Conservation (phyloP, 2,888 invertebrate genomes). For the Polydrusus tereticollis region DNA sequence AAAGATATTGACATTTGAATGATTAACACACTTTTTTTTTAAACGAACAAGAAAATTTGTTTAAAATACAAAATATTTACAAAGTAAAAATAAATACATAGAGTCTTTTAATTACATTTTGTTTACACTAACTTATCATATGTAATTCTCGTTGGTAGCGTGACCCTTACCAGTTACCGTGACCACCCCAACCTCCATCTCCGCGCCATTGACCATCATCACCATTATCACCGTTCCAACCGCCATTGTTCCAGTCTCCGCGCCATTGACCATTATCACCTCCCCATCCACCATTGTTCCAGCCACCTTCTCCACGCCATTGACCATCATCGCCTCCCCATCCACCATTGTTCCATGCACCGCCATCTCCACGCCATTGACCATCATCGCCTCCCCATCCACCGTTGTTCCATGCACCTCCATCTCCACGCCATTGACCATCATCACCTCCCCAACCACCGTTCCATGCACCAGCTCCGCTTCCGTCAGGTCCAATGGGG, state of each 20-base stretch:
- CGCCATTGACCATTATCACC: slow-evolving; percentile 44
- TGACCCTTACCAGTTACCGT: slow-evolving; percentile 32
- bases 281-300: no score
- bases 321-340: slow-evolving; percentile 45
- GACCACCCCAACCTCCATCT: slow-evolving; percentile 41
- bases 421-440: slow-evolving; percentile 39
- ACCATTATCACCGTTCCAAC: slow-evolving; percentile 39
- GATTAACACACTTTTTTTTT: no score
- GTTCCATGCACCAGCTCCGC: slow-evolving; percentile 29
- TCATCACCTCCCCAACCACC: slow-evolving; percentile 34
- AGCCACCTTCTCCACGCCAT: slow-evolving; percentile 42
- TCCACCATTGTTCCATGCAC: slow-evolving; percentile 30
- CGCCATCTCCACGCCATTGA: slow-evolving; percentile 44
- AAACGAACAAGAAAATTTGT: slow-evolving; percentile 33
- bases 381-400: slow-evolving; percentile 45
- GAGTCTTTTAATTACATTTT: slow-evolving; percentile 34
- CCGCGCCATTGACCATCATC: slow-evolving; percentile 46
- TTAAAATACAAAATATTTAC: slow-evolving; percentile 33
- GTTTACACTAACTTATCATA: slow-evolving; percentile 27
- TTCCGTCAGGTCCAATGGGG: slow-evolving; percentile 46
- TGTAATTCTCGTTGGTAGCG: slow-evolving; percentile 40
- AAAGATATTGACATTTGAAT: no score
- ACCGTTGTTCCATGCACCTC: slow-evolving; percentile 30
- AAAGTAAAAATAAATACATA: slow-evolving; percentile 26
- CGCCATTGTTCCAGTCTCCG: slow-evolving; percentile 32